Evolutionary conservation across 2,113 vertebrate species (phyloP).

Genomic region (Callocephalon fimbriatum): DNA sequence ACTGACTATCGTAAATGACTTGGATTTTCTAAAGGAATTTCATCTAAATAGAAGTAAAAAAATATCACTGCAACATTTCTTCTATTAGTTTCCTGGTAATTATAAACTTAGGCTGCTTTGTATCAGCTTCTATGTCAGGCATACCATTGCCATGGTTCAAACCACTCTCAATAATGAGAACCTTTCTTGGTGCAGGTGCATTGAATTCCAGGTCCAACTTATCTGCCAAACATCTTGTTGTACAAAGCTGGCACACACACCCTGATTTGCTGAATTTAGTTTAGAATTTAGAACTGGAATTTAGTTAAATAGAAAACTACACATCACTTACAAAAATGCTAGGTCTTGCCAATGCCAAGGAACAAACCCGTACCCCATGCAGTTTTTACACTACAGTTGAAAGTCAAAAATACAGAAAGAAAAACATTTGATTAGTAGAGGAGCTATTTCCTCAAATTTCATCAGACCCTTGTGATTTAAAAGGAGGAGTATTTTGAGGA

Average conservation of each 20-base stretch:
- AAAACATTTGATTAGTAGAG: conserved; percentile 63
- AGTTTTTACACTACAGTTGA: not conserved
- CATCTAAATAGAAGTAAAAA: not conserved
- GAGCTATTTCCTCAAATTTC: conserved; percentile 61
- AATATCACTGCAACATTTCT: not conserved
- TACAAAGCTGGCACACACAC: not conserved
- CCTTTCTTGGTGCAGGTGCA: not conserved
- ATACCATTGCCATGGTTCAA: not conserved
- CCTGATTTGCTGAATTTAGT: not conserved
- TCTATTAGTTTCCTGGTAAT: not conserved
- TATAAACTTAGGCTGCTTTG: not conserved
- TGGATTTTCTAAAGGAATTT: conserved; percentile 59
- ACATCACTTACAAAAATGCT: conserved; percentile 47
- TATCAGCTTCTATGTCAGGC: not conserved
- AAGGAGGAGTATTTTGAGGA: not conserved
- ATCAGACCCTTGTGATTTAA: conserved; percentile 30
- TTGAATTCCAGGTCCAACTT: not conserved
- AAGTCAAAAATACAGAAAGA: conserved; percentile 60
- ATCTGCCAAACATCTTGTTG: conserved; percentile 16
- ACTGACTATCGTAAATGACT: conserved; percentile 57
- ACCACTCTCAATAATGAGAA: not conserved
- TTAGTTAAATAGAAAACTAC: conserved; percentile 36
- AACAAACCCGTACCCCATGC: conserved; percentile 57
- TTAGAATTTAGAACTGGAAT: not conserved
- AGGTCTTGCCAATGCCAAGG: conserved; percentile 34